phyloP scores from a whole-genome alignment of 2,888 invertebrate genomes.

The Bellardia bayeri region DNA sequence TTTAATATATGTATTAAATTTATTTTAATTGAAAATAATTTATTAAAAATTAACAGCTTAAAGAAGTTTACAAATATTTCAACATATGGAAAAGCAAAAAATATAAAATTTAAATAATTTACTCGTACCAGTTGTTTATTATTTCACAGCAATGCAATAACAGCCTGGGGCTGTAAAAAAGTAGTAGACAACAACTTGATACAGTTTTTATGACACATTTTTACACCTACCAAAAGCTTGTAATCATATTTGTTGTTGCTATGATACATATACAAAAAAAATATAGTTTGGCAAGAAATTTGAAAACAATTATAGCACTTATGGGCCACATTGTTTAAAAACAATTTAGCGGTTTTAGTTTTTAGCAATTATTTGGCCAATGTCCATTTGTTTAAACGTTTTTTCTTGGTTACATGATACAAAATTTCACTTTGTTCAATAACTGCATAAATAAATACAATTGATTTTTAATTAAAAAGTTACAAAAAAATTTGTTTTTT shows the following conservation, averaged over 20 bases:
- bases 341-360: neutral
- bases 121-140: neutral
- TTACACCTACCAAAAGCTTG: conserved; percentile 22
- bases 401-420: conserved; percentile 44
- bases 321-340: conserved; percentile 4
- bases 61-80: conserved; percentile 16
- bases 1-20: neutral
- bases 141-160: neutral
- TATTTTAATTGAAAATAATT: neutral
- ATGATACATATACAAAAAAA: neutral
- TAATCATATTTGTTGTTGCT: conserved; percentile 12
- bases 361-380: conserved; percentile 36
- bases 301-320: conserved; percentile 49
- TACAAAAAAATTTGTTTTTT: conserved; percentile 13
- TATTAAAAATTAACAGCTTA: neutral
- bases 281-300: conserved; percentile 34
- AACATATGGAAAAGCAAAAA: neutral
- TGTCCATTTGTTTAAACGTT: conserved; percentile 24
- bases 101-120: neutral
- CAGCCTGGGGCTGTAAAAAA: neutral
- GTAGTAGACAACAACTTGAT: neutral
- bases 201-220: conserved; percentile 18
- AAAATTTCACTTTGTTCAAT: conserved; percentile 64
- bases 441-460: conserved; percentile 32
- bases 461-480: conserved; percentile 52